Conservation (phyloP, 1,140 invertebrate species). For the Steinernema feltiae region DNA sequence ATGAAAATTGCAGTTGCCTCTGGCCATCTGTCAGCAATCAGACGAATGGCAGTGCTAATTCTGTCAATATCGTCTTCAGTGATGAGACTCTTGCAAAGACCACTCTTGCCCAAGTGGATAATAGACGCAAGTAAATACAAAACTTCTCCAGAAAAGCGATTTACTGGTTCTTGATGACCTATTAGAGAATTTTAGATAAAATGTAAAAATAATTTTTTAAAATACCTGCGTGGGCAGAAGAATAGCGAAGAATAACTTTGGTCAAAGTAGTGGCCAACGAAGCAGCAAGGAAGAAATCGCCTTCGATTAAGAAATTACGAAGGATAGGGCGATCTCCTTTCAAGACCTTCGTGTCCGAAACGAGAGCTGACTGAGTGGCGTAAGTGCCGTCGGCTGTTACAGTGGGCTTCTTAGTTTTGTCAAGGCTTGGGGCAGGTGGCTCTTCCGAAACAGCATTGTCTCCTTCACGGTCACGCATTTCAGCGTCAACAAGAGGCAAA, state of each 20-base stretch:
- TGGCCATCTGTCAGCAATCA: slow-evolving; percentile 71
- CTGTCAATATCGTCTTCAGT: slow-evolving; percentile 86
- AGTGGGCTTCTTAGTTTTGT: slow-evolving; percentile 20
- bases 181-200: not conserved
- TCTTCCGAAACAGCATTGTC: slow-evolving; percentile 64
- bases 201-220: slow-evolving; percentile 37
- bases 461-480: slow-evolving; percentile 66
- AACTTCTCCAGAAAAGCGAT: slow-evolving; percentile 69
- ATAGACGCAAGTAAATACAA: slow-evolving; percentile 83
- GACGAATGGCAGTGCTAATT: slow-evolving; percentile 42
- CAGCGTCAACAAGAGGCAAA: slow-evolving; percentile 81
- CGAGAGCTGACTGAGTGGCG: slow-evolving; percentile 93
- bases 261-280: slow-evolving; percentile 80
- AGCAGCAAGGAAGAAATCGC: slow-evolving; percentile 91
- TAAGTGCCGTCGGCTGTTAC: slow-evolving; percentile 98
- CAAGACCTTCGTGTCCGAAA: slow-evolving; percentile 62
- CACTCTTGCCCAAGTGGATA: slow-evolving; percentile 74
- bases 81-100: slow-evolving; percentile 66
- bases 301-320: slow-evolving; percentile 80
- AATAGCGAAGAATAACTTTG: slow-evolving; percentile 78
- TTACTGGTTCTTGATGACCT: slow-evolving; percentile 37
- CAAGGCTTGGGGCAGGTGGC: slow-evolving; percentile 58
- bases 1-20: slow-evolving; percentile 73
- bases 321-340: slow-evolving; percentile 65
- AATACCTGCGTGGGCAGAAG: slow-evolving; percentile 57